Conservation (phyloP, 2,888 invertebrate species). For the Eristalis arbustorum region DNA sequence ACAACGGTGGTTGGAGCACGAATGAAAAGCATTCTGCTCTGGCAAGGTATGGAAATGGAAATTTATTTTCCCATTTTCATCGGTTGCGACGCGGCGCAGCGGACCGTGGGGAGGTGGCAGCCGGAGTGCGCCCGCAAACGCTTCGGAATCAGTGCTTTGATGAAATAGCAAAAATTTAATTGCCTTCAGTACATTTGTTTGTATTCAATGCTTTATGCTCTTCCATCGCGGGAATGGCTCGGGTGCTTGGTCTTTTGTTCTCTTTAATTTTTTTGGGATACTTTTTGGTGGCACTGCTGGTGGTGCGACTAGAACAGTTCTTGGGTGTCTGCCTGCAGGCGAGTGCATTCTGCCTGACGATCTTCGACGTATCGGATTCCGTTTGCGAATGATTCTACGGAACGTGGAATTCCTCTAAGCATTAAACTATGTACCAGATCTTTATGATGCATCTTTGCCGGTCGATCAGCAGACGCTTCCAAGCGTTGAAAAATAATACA, state of each 20-base stretch:
- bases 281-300: neutral
- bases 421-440: neutral
- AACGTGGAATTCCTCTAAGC: conserved; percentile 23
- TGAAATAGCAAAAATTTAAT: conserved; percentile 49
- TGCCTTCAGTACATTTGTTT: conserved; percentile 14
- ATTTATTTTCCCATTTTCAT: conserved; percentile 66
- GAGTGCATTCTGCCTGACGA: neutral
- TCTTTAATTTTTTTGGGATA: neutral
- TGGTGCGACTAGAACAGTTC: neutral
- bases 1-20: conserved; percentile 61
- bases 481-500: neutral
- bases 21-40: conserved; percentile 64
- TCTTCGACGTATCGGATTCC: conserved; percentile 1
- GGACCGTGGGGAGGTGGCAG: conserved; percentile 30
- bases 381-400: neutral
- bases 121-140: conserved; percentile 30
- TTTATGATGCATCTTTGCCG: neutral
- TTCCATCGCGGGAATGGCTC: neutral
- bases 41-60: conserved; percentile 61
- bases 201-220: conserved; percentile 8
- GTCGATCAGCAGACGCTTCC: neutral
- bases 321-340: neutral
- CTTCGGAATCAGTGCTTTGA: conserved; percentile 61
- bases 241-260: conserved; percentile 7
- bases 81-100: conserved; percentile 28